Conservation (phyloP, 2,113 vertebrate genomes). For the Campylorhamphus procurvoides region DNA sequence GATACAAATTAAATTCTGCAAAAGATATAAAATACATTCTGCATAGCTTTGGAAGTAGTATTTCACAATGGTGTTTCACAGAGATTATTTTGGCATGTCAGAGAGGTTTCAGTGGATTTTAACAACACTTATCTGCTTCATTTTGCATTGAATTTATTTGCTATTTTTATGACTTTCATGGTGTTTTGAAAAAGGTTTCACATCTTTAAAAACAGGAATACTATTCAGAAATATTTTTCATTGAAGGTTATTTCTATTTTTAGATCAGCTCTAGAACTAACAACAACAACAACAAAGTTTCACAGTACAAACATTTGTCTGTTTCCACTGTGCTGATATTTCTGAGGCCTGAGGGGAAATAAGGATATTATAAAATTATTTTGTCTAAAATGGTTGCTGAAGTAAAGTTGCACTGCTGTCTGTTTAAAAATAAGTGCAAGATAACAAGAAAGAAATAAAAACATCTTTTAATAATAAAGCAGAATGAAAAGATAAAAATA, state of each 20-base stretch:
- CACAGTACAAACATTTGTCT: background rate
- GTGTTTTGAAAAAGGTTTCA: background rate
- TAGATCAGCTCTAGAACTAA: background rate
- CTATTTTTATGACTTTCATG: background rate
- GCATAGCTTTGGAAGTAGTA: background rate
- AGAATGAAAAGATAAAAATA: background rate
- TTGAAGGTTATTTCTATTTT: background rate
- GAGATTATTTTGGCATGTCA: background rate
- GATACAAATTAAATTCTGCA: background rate
- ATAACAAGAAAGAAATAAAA: background rate
- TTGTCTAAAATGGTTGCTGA: background rate
- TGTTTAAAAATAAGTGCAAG: background rate
- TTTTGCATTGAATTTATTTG: background rate
- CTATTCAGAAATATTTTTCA: background rate
- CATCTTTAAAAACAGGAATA: background rate
- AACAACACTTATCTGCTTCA: background rate
- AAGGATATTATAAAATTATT: background rate
- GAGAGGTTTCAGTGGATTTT: background rate
- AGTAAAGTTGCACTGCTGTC: background rate
- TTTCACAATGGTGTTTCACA: background rate
- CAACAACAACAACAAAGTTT: background rate
- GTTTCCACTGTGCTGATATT: background rate
- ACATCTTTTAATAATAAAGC: background rate
- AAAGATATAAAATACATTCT: background rate
- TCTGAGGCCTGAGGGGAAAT: background rate